These are phyloP conservation scores for Eulemur macaco DNA, from an alignment of 2,113 vertebrate species.

Conservation along the genomic window DNA sequence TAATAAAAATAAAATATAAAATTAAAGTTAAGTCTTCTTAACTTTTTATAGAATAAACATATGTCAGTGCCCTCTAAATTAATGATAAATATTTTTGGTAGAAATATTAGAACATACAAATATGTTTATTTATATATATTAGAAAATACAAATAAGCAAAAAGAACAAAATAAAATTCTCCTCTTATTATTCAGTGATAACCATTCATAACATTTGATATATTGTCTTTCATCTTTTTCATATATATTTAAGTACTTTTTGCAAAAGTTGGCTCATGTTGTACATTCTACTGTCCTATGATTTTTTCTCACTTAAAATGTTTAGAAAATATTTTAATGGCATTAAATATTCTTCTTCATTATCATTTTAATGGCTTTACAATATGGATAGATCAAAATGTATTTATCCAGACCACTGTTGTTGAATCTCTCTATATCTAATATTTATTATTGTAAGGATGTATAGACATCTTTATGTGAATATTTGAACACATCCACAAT, in stretches of 20 bases:
- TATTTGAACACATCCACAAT: background rate
- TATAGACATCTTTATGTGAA: background rate
- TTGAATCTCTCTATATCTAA: background rate
- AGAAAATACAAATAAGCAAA: constrained; percentile 34
- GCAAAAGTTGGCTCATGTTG: background rate
- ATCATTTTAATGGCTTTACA: constrained; percentile 38
- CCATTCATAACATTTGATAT: background rate
- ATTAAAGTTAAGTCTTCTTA: background rate
- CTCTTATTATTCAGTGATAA: background rate
- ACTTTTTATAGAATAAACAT: constrained; percentile 11
- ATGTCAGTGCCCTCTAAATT: background rate
- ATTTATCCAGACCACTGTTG: constrained; percentile 41
- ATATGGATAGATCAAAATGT: background rate
- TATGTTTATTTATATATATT: background rate
- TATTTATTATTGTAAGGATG: constrained; percentile 4
- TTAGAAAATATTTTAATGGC: constrained; percentile 24
- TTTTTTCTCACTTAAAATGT: background rate
- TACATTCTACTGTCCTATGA: background rate
- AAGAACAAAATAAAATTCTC: background rate
- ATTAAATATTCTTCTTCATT: constrained; percentile 48
- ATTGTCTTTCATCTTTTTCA: constrained; percentile 36
- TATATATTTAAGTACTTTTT: background rate
- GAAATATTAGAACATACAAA: constrained; percentile 14
- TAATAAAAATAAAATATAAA: too few relatives aligned
- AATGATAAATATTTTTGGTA: constrained; percentile 8